Percentiles rank a stretch among this genome's conserved stretches.
These are phyloP conservation scores for Meda fulgida DNA, from an alignment of 2,797 vertebrate species.

Conservation along the genomic window DNA sequence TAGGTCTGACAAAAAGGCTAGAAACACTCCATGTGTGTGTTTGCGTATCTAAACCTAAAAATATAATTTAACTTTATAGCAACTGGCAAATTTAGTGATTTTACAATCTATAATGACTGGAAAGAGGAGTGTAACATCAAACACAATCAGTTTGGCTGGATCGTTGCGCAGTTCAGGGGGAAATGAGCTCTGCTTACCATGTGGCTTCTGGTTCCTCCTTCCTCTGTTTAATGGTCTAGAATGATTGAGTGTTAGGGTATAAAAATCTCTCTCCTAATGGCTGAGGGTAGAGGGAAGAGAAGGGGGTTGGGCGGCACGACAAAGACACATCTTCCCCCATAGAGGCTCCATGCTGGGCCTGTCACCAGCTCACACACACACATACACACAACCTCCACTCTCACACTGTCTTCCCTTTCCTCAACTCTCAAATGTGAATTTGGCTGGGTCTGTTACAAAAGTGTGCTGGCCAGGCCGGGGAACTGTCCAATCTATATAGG, in stretches of 20 bases:
- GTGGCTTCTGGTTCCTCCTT: slow-evolving; percentile 38
- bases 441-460: slow-evolving; percentile 59
- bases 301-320: slow-evolving; percentile 47
- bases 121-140: slow-evolving; percentile 8
- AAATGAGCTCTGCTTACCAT: slow-evolving; percentile 28
- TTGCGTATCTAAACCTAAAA: slow-evolving; percentile 10
- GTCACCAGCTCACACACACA: slow-evolving; percentile 38
- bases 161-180: neutral
- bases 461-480: slow-evolving; percentile 56
- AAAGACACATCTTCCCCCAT: slow-evolving; percentile 49
- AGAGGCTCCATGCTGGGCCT: slow-evolving; percentile 49
- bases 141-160: slow-evolving; percentile 15
- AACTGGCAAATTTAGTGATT: neutral
- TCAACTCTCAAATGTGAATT: slow-evolving; percentile 21
- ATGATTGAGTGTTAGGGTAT: slow-evolving; percentile 54
- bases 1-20: neutral
- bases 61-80: neutral
- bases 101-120: neutral
- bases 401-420: slow-evolving; percentile 12
- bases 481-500: slow-evolving; percentile 11
- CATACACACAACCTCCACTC: slow-evolving; percentile 40
- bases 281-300: slow-evolving; percentile 35
- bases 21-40: neutral
- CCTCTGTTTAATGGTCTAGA: slow-evolving; percentile 50
- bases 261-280: slow-evolving; percentile 47